Percentiles rank a stretch among this genome's conserved stretches.
Evolutionary conservation across 2,113 vertebrate genomes (phyloP).

Genomic region (Panthera uncia): DNA sequence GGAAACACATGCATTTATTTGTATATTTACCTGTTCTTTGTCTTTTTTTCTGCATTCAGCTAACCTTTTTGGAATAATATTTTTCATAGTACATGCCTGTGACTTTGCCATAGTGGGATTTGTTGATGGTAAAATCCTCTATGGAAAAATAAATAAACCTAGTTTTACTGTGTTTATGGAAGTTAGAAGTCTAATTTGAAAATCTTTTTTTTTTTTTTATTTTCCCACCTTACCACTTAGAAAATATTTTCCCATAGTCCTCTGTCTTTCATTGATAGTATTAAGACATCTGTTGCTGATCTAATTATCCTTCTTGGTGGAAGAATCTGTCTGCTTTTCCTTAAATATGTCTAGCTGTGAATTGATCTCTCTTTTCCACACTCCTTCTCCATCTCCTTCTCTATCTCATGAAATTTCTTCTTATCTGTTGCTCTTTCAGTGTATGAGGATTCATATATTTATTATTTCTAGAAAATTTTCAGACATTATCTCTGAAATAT

Average conservation of each 20-base stretch:
- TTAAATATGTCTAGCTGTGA: neutral
- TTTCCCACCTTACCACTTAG: neutral
- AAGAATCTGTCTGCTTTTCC: neutral
- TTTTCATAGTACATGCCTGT: neutral
- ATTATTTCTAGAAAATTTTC: neutral
- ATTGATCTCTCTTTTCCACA: neutral
- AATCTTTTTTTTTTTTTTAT: neutral
- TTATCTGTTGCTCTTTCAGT: neutral
- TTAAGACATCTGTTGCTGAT: neutral
- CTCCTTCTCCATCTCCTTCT: neutral
- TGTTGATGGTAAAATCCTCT: neutral
- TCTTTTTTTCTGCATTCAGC: neutral
- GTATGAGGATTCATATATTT: neutral
- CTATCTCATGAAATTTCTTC: neutral
- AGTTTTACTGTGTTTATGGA: neutral
- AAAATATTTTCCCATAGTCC: neutral
- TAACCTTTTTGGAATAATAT: neutral
- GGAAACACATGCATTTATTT: neutral
- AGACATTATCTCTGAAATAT: neutral
- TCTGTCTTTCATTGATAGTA: neutral
- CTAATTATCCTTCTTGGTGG: neutral
- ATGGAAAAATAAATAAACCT: neutral
- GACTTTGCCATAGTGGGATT: neutral
- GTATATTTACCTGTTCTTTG: neutral
- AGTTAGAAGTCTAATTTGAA: neutral